These are phyloP conservation scores for Caenorhabditis uteleia DNA, from an alignment of 2,888 invertebrate species.

Conservation along the genomic window DNA sequence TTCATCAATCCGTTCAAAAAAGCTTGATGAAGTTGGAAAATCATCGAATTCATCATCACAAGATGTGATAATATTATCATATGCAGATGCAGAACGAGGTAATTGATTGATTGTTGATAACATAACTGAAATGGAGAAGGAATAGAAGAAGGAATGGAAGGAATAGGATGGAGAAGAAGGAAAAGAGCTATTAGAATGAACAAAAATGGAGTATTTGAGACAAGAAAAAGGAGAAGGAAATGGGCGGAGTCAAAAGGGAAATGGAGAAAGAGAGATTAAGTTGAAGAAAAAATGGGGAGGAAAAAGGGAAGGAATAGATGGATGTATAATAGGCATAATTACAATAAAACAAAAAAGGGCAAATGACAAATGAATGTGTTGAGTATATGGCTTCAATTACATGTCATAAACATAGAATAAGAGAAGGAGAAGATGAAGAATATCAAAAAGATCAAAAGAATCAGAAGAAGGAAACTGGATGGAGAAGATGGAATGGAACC, in stretches of 20 bases:
- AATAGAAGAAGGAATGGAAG: neutral
- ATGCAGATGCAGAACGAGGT: constrained; percentile 24
- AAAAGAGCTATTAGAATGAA: no score
- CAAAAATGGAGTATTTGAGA: no score
- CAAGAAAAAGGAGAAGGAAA: constrained; percentile 11
- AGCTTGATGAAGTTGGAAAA: constrained; percentile 7
- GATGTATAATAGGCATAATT: no score
- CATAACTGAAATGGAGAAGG: no score
- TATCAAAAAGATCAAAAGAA: no score
- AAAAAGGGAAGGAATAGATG: neutral
- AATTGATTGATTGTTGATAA: constrained; percentile 4
- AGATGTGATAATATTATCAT: constrained; percentile 15
- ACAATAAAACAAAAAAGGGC: no score
- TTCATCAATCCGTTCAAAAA: constrained; percentile 7
- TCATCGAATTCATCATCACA: constrained; percentile 18
- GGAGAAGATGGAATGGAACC: no score
- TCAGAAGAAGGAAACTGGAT: no score
- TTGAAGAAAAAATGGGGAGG: neutral
- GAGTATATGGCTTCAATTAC: no score
- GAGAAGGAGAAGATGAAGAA: no score
- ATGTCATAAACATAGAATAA: no score
- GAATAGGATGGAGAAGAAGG: constrained; percentile 5
- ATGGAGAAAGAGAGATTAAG: constrained; percentile 19
- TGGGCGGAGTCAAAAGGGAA: constrained; percentile 10
- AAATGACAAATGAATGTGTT: no score